A percentile compares a stretch with the other conserved stretches of the same genome.
Evolutionary conservation across 1,140 invertebrate genomes (phyloP).

Genomic region (Delia radicum): DNA sequence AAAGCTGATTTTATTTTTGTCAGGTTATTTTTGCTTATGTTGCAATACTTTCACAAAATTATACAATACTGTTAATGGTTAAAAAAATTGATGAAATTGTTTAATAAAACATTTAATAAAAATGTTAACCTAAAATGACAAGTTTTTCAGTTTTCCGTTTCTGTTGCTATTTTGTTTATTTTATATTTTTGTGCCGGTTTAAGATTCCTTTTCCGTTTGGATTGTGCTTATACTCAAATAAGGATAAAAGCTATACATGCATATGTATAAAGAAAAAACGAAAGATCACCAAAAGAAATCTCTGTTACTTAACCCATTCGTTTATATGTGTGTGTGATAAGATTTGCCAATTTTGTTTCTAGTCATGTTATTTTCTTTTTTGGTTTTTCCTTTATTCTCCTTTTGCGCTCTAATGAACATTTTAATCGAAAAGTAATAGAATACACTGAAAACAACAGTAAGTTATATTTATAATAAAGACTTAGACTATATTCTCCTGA

Average conservation of each 20-base stretch:
- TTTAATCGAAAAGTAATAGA: neutral
- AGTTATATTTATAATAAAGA: no score
- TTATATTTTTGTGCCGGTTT: no score
- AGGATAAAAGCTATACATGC: slow-evolving; percentile 4
- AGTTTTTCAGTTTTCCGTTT: no score
- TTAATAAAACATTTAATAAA: no score
- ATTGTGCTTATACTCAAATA: neutral
- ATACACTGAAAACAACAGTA: neutral
- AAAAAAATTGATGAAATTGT: no score
- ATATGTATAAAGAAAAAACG: neutral
- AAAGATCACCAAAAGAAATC: neutral
- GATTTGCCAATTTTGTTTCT: neutral
- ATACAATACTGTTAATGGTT: no score
- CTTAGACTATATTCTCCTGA: no score
- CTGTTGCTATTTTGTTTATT: no score
- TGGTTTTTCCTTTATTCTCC: neutral
- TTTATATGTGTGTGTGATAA: neutral
- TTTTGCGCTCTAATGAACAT: slow-evolving; percentile 1
- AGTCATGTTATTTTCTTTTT: neutral
- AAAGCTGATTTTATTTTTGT: no score
- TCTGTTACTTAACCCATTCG: neutral
- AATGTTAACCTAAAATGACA: no score
- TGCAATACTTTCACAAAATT: no score
- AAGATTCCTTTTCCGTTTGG: neutral
- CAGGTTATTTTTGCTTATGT: no score